Evolutionary conservation across 2,113 vertebrate species (phyloP).

Genomic region (Colistium nudipinnis): DNA sequence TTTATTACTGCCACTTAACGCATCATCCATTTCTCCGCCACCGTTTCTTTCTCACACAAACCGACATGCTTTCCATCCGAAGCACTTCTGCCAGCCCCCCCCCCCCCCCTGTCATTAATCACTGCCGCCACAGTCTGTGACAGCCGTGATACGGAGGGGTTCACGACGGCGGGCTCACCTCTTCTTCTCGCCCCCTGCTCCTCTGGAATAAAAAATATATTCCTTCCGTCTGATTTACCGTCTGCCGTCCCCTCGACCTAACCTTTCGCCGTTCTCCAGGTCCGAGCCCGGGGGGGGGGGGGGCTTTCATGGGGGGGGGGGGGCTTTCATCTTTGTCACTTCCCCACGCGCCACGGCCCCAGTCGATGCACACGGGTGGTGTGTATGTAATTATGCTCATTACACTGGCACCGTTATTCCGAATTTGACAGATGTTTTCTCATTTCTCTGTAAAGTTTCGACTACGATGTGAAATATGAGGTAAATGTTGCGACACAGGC

Average conservation of each 20-base stretch:
- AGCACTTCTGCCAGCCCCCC: constrained; percentile 13
- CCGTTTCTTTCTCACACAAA: not conserved
- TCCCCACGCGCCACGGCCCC: not conserved
- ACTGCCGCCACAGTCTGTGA: constrained; percentile 56
- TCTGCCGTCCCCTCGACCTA: not conserved
- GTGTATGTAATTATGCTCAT: not conserved
- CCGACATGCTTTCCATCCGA: constrained; percentile 15
- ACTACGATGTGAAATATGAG: no score
- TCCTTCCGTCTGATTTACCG: constrained; percentile 32
- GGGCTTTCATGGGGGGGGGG: no score
- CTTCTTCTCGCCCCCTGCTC: constrained; percentile 12
- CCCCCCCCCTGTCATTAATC: constrained; percentile 63
- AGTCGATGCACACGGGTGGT: not conserved
- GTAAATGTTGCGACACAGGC: no score
- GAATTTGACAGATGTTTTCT: no score
- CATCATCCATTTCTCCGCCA: no score
- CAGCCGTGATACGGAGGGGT: constrained; percentile 55
- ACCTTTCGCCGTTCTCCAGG: not conserved
- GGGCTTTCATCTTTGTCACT: not conserved
- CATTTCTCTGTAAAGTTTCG: no score
- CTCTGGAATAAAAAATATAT: constrained; percentile 53
- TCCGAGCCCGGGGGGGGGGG: not conserved
- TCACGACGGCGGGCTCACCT: constrained; percentile 58
- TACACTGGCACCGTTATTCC: no score
- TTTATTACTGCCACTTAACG: not conserved